Evolutionary conservation across 2,113 vertebrate species (phyloP).

Genomic region (Picathartes gymnocephalus): DNA sequence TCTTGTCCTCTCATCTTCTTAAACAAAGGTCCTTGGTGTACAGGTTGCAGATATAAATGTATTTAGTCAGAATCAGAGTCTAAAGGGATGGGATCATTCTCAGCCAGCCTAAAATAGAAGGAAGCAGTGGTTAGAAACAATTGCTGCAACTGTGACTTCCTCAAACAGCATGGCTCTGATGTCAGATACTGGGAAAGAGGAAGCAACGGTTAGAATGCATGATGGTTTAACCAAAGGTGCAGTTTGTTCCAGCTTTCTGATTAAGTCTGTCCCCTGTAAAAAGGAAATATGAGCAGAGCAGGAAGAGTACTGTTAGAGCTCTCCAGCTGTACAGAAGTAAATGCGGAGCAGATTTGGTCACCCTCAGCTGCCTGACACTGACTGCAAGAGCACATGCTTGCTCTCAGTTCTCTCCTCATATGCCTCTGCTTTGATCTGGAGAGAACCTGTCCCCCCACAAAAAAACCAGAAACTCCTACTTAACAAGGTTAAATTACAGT

Average conservation of each 20-base stretch:
- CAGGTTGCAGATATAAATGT: neutral
- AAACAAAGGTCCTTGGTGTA: neutral
- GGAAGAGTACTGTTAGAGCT: neutral
- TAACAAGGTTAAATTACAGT: neutral
- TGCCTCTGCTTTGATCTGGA: slow-evolving; percentile 8
- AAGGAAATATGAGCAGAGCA: slow-evolving; percentile 18
- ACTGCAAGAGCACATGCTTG: neutral
- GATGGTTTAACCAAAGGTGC: slow-evolving; percentile 49
- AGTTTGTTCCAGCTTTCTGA: slow-evolving; percentile 53
- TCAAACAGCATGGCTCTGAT: slow-evolving; percentile 21
- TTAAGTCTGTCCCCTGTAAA: slow-evolving; percentile 22
- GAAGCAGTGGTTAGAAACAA: neutral
- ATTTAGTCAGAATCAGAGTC: neutral
- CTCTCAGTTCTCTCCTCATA: neutral
- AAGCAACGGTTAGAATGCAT: neutral
- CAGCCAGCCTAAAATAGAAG: slow-evolving; percentile 21
- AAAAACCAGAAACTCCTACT: neutral
- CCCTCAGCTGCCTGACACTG: neutral
- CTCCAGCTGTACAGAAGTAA: neutral
- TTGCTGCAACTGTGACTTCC: slow-evolving; percentile 29
- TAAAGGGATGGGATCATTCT: neutral
- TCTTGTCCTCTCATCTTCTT: neutral
- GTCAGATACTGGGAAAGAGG: slow-evolving; percentile 40
- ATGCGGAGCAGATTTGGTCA: neutral
- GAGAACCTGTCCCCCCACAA: neutral